Conservation (phyloP, 2,888 invertebrate species). For the Clivina fossor region DNA sequence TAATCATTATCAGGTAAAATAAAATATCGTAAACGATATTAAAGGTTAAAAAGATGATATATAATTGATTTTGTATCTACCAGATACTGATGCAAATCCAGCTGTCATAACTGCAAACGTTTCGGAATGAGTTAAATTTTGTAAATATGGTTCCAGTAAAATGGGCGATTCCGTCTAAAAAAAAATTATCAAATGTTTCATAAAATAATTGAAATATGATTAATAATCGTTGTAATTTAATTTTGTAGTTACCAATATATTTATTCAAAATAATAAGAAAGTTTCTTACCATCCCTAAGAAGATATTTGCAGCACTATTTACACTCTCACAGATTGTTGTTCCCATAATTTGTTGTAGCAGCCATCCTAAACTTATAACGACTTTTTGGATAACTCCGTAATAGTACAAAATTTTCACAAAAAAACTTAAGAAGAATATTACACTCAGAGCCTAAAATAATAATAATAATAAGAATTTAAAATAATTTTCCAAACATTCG, state of each 20-base stretch:
- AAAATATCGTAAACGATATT: too few species aligned
- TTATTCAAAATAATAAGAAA: too few species aligned
- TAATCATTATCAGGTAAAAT: too few species aligned
- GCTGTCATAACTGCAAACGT: slow-evolving; percentile 91
- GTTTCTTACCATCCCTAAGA: slow-evolving; percentile 80
- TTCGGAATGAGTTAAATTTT: slow-evolving; percentile 86
- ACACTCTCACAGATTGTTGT: slow-evolving; percentile 96
- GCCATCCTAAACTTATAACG: slow-evolving; percentile 76
- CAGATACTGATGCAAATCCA: slow-evolving; percentile 94
- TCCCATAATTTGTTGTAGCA: slow-evolving; percentile 70
- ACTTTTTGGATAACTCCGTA: slow-evolving; percentile 86
- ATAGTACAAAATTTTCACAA: slow-evolving; percentile 87
- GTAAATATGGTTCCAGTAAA: slow-evolving; percentile 83
- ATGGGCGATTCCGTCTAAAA: slow-evolving; percentile 86
- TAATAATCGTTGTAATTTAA: too few species aligned
- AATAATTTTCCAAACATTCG: too few species aligned
- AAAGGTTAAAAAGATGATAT: slow-evolving; percentile 1
- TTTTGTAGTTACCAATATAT: not conserved
- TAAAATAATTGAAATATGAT: slow-evolving; percentile 6
- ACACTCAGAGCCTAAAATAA: slow-evolving; percentile 74
- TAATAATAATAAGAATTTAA: slow-evolving; percentile 2
- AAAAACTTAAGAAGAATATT: slow-evolving; percentile 91
- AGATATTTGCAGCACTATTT: slow-evolving; percentile 90
- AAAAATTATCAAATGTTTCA: slow-evolving; percentile 36
- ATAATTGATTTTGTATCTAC: slow-evolving; percentile 49